Percentiles rank a stretch among this genome's conserved stretches.
Evolutionary conservation across 2,797 vertebrate species (phyloP).

Genomic region (Sebastes taczanowskii): DNA sequence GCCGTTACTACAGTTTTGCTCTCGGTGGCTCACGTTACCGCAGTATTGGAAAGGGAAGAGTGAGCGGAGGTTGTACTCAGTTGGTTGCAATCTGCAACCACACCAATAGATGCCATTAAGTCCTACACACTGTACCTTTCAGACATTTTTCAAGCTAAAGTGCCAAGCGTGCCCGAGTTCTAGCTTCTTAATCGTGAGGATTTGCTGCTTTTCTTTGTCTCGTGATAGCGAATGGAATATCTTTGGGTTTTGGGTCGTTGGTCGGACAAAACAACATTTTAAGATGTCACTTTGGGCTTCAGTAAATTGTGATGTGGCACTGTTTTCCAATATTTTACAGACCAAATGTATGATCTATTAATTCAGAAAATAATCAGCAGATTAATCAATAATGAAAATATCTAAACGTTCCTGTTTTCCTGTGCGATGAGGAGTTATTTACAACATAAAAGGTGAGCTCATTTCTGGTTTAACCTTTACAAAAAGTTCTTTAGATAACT

Average conservation of each 20-base stretch:
- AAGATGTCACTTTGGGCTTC: neutral
- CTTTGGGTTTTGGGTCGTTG: neutral
- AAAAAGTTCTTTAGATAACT: neutral
- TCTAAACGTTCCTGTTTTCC: neutral
- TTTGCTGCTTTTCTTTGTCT: neutral
- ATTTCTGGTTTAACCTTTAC: neutral
- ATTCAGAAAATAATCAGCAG: neutral
- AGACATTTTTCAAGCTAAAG: neutral
- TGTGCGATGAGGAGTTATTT: neutral
- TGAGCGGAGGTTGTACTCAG: too few relatives aligned
- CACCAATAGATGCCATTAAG: rapidly evolving
- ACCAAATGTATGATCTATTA: neutral
- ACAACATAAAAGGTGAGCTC: neutral
- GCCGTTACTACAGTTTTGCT: too few relatives aligned
- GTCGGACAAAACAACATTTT: neutral
- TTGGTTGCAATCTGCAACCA: too few relatives aligned
- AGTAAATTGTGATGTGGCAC: neutral
- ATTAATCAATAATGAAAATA: neutral
- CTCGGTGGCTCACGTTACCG: too few relatives aligned
- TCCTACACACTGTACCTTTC: too few relatives aligned
- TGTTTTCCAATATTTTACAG: neutral
- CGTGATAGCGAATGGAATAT: neutral
- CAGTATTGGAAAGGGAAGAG: too few relatives aligned
- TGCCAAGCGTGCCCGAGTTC: neutral
- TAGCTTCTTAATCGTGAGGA: neutral